Evolutionary conservation across 2,113 vertebrate species (phyloP), one percentile per base, ranked within the genome.

Genomic region (Sinosuthora webbiana): DNA sequence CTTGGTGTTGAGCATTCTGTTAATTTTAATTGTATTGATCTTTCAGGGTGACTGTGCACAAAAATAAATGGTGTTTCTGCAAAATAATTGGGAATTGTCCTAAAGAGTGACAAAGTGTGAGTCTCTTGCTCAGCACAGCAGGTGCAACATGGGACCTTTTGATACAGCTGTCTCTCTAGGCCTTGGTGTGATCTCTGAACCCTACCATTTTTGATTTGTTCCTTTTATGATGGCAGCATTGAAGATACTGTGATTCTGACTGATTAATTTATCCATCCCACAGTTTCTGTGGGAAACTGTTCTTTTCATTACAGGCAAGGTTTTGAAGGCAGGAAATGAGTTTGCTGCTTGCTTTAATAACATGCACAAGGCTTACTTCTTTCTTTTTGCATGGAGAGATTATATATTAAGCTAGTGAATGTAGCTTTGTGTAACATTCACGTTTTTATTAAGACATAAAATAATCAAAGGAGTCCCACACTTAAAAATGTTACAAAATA

Each of bases 271-370:
- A 75, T 93, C 62, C 1, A 1, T 67, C 27, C 42, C 41, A 22
- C 56, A 56, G 90, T 83, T 90, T 90, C 84, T 96, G 47, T 88
- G 79, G 52, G 79, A 90, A 93, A 64, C 63, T 44, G 15, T 92
- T 95, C 77, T 91, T 94, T 85, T 78, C 83, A 62, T 85, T 92
- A 83, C 62, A 92, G 79, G 30, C 70, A 56, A 65, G 4, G 15
- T 93, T 94, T 83, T 80, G 42, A 93, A 81, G 87, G 53, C 92
- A 95, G 90, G 95, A 94, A 95, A 89, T 90, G 60, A 95, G 28
- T 82, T 90, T 92, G 69, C 69, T 0, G 0, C 85, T 84, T 56
- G 55, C 73, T 89, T 86, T 78, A 79, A 23, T 87, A 64, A 39
- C 0, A 12, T n/a, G 44, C 41, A 87, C 57, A 90, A 93, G 49